Conservation (phyloP, 2,888 invertebrate species). For the Epistrophella euchroma region DNA sequence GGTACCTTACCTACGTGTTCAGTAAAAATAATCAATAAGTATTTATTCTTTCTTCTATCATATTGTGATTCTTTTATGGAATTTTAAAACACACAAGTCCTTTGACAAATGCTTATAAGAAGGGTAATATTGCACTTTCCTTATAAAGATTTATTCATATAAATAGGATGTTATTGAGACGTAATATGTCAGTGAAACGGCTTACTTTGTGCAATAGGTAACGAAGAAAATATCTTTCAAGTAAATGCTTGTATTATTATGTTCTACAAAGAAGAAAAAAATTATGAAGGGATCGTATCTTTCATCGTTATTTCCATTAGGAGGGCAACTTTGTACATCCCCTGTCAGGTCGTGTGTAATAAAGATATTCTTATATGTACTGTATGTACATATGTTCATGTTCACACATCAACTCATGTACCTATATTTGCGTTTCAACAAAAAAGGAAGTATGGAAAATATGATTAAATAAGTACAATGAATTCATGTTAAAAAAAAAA, state of each 20-base stretch:
- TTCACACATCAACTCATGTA: conserved; percentile 5
- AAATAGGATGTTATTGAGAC: conserved; percentile 42
- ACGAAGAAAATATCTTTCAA: conserved; percentile 11
- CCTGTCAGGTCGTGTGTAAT: conserved; percentile 17
- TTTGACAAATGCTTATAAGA: conserved; percentile 43
- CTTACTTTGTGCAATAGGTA: not conserved
- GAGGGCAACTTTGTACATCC: conserved; percentile 6
- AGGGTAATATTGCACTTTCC: conserved; percentile 53
- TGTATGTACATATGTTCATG: no score
- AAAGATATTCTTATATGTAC: conserved; percentile 1
- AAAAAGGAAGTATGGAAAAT: conserved; percentile 41
- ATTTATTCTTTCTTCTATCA: not conserved
- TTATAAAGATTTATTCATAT: conserved; percentile 32
- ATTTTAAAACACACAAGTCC: conserved; percentile 32
- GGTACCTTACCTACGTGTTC: not conserved
- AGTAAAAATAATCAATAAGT: not conserved
- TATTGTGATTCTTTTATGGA: conserved; percentile 33
- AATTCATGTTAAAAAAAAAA: not conserved
- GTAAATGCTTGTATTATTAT: conserved; percentile 23
- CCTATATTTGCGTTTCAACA: not conserved
- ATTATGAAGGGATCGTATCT: not conserved
- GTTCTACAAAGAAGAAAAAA: not conserved
- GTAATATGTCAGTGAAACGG: conserved; percentile 2
- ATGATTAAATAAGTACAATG: conserved; percentile 52
- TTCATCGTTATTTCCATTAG: not conserved